Evolutionary conservation across 2,888 invertebrate genomes (phyloP).

Genomic region (Plemyria rubiginata): DNA sequence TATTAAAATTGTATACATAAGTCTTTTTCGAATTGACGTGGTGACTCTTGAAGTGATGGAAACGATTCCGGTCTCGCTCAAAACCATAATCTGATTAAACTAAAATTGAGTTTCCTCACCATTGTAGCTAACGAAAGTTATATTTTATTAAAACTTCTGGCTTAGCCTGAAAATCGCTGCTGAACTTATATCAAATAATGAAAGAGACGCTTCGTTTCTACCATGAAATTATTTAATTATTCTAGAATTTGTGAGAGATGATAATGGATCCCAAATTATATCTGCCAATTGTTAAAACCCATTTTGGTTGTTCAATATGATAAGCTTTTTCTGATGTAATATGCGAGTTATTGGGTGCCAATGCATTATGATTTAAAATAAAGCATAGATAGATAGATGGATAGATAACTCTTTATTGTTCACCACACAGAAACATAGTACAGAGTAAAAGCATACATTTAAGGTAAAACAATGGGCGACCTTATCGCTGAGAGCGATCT

Average conservation of each 20-base stretch:
- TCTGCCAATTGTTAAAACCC: neutral
- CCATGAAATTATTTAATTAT: conserved; percentile 25
- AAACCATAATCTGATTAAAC: conserved; percentile 26
- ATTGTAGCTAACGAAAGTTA: conserved; percentile 19
- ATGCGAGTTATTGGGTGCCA: too few species aligned
- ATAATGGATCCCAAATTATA: conserved; percentile 9
- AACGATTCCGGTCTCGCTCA: conserved; percentile 6
- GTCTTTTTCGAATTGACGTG: neutral
- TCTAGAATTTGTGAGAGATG: conserved; percentile 14
- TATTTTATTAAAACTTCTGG: conserved; percentile 26
- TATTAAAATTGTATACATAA: neutral
- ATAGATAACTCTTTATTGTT: too few species aligned
- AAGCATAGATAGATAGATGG: too few species aligned
- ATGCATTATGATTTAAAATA: too few species aligned
- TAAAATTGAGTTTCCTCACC: conserved; percentile 26
- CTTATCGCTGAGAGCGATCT: too few species aligned
- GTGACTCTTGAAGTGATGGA: conserved; percentile 4
- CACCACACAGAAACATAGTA: too few species aligned
- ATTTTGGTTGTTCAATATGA: neutral
- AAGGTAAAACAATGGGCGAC: too few species aligned
- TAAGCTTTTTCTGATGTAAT: neutral
- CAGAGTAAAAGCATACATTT: too few species aligned
- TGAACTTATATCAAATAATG: conserved; percentile 28
- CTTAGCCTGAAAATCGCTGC: conserved; percentile 21
- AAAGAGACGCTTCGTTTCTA: conserved; percentile 9